A percentile compares a stretch with the other conserved stretches of the same genome.
Conservation (phyloP, 2,888 invertebrate genomes). For the Drosophila mimetica region DNA sequence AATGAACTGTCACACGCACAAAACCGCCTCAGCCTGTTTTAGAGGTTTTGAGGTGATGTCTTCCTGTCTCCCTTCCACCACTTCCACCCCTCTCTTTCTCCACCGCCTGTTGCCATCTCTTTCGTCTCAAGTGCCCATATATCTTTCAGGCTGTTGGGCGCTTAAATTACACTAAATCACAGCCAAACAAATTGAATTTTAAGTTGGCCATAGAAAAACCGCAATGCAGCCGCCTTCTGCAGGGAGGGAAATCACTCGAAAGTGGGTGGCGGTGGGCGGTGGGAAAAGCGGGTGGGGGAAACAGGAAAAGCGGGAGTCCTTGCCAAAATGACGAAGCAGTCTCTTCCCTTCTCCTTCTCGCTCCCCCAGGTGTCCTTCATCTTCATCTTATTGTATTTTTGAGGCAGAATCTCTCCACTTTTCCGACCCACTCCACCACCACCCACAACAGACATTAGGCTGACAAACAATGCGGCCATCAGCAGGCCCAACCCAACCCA, state of each 20-base stretch:
- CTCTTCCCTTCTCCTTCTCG: constrained; percentile 12
- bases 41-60: constrained; percentile 22
- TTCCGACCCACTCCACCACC: constrained; percentile 4
- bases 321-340: constrained; percentile 72
- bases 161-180: constrained; percentile 78
- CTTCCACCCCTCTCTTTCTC: neutral
- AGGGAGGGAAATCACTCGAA: constrained; percentile 69
- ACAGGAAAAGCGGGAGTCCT: constrained; percentile 25
- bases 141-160: constrained; percentile 64
- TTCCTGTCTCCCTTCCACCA: neutral
- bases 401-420: constrained; percentile 17
- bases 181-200: constrained; percentile 78
- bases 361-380: constrained; percentile 65
- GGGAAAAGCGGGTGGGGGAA: neutral
- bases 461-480: constrained; percentile 72
- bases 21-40: constrained; percentile 22
- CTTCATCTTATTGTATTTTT: constrained; percentile 74
- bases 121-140: constrained; percentile 65
- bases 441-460: constrained; percentile 71
- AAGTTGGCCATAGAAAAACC: constrained; percentile 65
- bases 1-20: constrained; percentile 69
- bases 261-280: constrained; percentile 10
- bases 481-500: neutral
- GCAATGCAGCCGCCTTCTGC: constrained; percentile 67
- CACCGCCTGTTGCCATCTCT: neutral